Base-by-base conservation (phyloP, 2,797 vertebrate genomes). In the Chrysocyon brachyurus region DNA sequence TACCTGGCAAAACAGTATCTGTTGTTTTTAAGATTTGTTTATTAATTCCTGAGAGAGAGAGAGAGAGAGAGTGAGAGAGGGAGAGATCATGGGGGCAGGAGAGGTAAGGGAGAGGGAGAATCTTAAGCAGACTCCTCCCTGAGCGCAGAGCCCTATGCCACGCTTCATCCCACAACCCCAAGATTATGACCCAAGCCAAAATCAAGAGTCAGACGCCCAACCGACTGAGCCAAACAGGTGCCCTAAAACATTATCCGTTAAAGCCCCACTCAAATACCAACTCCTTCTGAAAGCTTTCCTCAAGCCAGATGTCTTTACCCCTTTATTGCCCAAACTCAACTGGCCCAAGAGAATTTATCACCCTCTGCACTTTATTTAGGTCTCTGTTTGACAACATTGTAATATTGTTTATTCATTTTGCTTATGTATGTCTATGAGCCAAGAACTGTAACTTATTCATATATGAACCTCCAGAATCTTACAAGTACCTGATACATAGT, bases 141-240 rank as follows among this genome's bases (percentile, higher is more conserved):
- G n/a, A 68, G 66, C 2, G n/a, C n/a, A 2, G n/a, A 68, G 9
- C n/a, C n/a, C 9, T 2, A n/a, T 7, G 17, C 8, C 3, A 17
- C 8, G 10, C n/a, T 33, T n/a, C 17, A 68, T 19, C 9, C n/a
- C 66, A 33, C 0, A 9, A 68, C n/a, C 11, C 66, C 66, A 68
- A 68, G 17, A 68, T n/a, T n/a, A 68, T 68, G n/a, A 33, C n/a
- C 66, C n/a, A 68, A 68, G 66, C 66, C 17, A 68, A 68, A 68
- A 33, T 33, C n/a, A 68, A 33, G 17, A 68, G 66, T 68, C n/a
- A 33, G 17, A 33, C 19, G n/a, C n/a, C n/a, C 66, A 68, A 33
- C n/a, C 2, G 2, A 68, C 66, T 68, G 17, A 68, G n/a, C 9
- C n/a, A 68, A 17, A 8, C 66, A 33, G 17, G n/a, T 68, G 66